These are phyloP conservation scores for Xanthorhoe spadicearia DNA, from an alignment of 2,888 invertebrate genomes.

Conservation along the genomic window DNA sequence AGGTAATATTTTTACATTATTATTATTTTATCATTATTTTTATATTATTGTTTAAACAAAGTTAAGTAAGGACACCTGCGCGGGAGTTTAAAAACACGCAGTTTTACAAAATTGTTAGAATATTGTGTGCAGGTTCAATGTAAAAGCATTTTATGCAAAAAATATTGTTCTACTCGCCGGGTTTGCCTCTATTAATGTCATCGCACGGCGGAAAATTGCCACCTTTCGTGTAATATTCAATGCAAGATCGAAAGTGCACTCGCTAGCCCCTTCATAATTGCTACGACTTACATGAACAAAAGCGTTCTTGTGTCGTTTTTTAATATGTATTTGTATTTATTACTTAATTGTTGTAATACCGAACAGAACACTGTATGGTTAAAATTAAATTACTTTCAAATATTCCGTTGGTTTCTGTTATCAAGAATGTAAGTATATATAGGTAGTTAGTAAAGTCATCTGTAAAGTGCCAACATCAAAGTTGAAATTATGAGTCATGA, in stretches of 20 bases:
- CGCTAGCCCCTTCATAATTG: conserved; percentile 61
- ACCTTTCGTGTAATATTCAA: conserved; percentile 79
- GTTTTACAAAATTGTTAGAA: conserved; percentile 55
- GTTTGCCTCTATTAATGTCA: conserved; percentile 74
- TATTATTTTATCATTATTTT: conserved; percentile 45
- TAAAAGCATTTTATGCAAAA: conserved; percentile 71
- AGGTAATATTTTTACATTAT: conserved; percentile 38
- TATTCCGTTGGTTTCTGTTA: background rate
- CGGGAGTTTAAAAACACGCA: conserved; percentile 60
- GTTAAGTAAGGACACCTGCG: conserved; percentile 49
- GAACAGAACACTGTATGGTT: conserved; percentile 62
- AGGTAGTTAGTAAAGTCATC: conserved; percentile 1
- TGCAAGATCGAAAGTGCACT: conserved; percentile 71
- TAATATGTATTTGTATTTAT: conserved; percentile 57
- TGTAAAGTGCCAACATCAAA: conserved; percentile 56
- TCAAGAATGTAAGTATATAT: background rate
- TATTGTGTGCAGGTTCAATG: conserved; percentile 55
- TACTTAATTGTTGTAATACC: conserved; percentile 67
- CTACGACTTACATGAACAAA: conserved; percentile 62
- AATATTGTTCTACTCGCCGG: conserved; percentile 64
- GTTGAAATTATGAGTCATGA: conserved; percentile 27
- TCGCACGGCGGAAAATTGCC: conserved; percentile 79
- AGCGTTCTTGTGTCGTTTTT: conserved; percentile 61
- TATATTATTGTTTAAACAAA: conserved; percentile 48
- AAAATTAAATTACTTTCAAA: conserved; percentile 58